Evolutionary conservation across 2,888 invertebrate species (phyloP).

Genomic region (Eupithecia abbreviata): DNA sequence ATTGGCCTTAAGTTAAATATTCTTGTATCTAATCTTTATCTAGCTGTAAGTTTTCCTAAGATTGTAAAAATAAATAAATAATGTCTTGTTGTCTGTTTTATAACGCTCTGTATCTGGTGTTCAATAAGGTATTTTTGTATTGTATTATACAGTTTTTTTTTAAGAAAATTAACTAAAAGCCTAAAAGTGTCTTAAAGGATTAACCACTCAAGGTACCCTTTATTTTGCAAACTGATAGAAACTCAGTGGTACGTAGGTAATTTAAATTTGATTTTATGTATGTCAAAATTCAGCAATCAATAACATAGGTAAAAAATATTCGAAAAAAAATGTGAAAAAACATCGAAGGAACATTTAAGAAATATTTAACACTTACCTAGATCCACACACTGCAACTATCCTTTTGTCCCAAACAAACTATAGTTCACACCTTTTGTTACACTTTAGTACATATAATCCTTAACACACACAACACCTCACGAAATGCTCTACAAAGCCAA

Average conservation of each 20-base stretch:
- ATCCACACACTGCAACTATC: slow-evolving; percentile 46
- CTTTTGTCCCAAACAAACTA: slow-evolving; percentile 42
- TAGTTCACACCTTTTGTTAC: slow-evolving; percentile 56
- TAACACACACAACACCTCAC: slow-evolving; percentile 54
- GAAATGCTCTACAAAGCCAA: slow-evolving; percentile 37
- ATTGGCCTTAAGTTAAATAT: no score
- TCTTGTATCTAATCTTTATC: no score
- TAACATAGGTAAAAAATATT: not conserved
- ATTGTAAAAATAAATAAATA: no score
- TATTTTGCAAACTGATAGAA: no score
- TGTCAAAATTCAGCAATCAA: not conserved
- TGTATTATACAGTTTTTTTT: not conserved
- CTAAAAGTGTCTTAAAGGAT: not conserved
- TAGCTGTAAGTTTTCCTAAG: no score
- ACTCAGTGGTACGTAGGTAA: no score
- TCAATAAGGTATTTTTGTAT: no score
- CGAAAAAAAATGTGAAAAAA: no score
- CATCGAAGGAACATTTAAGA: not conserved
- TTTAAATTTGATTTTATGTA: not conserved
- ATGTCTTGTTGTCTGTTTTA: no score
- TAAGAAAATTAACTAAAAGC: not conserved
- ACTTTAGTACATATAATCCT: slow-evolving; percentile 57
- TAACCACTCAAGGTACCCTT: not conserved
- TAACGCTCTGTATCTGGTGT: no score
- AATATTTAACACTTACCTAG: slow-evolving; percentile 36